Evolutionary conservation across 2,888 invertebrate genomes (phyloP), one percentile per base, ranked within the genome.

Genomic region (Diaphora mendica): DNA sequence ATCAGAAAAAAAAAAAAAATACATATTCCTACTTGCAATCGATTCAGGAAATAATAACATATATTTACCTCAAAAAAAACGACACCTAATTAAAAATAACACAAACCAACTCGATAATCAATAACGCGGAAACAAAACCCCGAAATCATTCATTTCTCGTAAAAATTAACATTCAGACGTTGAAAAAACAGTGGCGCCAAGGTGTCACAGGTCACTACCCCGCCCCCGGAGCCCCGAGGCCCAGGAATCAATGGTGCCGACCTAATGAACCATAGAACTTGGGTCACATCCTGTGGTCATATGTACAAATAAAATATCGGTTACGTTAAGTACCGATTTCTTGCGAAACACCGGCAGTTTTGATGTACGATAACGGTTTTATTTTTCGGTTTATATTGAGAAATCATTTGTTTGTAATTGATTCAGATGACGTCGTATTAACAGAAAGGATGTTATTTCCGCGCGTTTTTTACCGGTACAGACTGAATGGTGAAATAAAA

Each of bases 121-220:
- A 70, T 44, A 70, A 64, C 48, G 76, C 73, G 74, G 79, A 65
- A 48, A 76, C 71, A 51, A 35, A 64, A 70, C 72, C 55, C 51
- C 62, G 55, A 78, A 78, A 76, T 82, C 74, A 68, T 76, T 68
- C 30, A 66, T 62, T 72, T 72, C 75, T 51, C 64, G 39, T 77
- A 82, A 78, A 73, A 77, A 84, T 81, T 84, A 80, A 44, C 13
- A 42, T 64, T 8, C 78, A 91, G 93, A 92, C 92, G 79, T 48
- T 15, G 71, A 78, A 82, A 90, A 92, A 88, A 69, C 35, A 44
- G 70, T 89, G 94, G 94, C 94, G 94, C 94, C 94, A 89, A 77
- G 78, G 81, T 86, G 92, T 93, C 92, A 93, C 87, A 91, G 93
- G 92, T 94, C 94, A 91, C 82, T 90, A 83, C 72, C 77, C 80